Evolutionary conservation across 2,113 vertebrate genomes (phyloP), one percentile per base, ranked within the genome.

Genomic region (Callipepla californica): DNA sequence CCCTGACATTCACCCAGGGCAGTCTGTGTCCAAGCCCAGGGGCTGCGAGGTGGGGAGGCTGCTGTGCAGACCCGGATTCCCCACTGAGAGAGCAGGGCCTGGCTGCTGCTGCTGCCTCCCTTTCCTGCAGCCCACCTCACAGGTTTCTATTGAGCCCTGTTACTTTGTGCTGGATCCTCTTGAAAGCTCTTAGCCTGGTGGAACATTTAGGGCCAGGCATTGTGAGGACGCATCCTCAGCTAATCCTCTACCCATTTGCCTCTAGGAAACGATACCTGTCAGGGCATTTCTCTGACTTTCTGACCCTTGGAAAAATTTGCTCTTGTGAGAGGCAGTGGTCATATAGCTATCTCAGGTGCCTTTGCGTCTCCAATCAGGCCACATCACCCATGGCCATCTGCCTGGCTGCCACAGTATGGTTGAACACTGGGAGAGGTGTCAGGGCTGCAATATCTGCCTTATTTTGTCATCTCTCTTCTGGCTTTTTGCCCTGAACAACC

Each of bases 21-120:
- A 69, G 2, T 2, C 30, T 7, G 18, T 70, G 45, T 17, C n/a
- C n/a, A 45, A n/a, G 68, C 42, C 4, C 34, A 53, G 65, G 69
- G 2, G 4, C n/a, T 4, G 1, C 40, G 50, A 58, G 1, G 0
- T 22, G 18, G 34, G 30, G 40, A 36, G 36, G 34, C 38, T 11
- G 22, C 44, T 47, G 42, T 42, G 45, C 28, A 57, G 11, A 17
- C 62, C 32, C 75, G 51, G 62, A 9, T 75, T 70, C 47, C 20
- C 30, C 42, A 40, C 0, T 0, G 0, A 79, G 40, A 1, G 3
- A 68, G 58, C 55, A 45, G 26, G 11, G 6, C 23, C 53, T 55
- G 53, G 11, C 28, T 73, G 55, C 36, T 7, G 12, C 38, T 70
- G 19, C 40, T 2, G 0, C 36, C 87, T 80, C 73, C 50, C 48